Evolutionary conservation across 2,797 vertebrate genomes (phyloP).

Genomic region (Sebastes variabilis): DNA sequence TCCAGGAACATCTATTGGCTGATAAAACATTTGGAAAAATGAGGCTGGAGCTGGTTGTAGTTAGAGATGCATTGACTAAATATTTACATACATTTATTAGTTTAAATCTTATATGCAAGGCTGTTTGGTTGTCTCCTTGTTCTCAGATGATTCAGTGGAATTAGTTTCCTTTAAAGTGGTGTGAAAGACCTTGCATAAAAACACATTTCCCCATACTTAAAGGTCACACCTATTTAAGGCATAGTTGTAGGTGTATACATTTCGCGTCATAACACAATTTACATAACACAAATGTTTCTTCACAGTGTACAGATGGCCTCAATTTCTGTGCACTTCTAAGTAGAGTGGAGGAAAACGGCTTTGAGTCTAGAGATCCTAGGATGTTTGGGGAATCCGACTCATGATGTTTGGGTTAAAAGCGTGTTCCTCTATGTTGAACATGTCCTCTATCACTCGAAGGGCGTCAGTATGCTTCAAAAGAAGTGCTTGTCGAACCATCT

Average conservation of each 20-base stretch:
- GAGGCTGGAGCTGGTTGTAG: conserved; percentile 1
- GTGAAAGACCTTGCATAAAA: conserved; percentile 13
- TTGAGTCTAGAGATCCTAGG: conserved; percentile 10
- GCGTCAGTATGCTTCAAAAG: not conserved
- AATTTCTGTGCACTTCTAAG: not conserved
- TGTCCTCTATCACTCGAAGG: not conserved
- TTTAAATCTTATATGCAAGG: not conserved
- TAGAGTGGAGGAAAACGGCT: not conserved
- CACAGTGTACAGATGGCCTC: conserved; percentile 6
- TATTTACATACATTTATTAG: not conserved
- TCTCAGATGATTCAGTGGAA: conserved; percentile 15
- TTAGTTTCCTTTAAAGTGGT: not conserved
- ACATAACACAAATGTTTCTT: not conserved
- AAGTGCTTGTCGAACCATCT: conserved; percentile 1
- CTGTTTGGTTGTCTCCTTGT: not conserved
- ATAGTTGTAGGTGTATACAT: not conserved
- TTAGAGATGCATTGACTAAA: not conserved
- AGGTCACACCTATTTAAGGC: conserved; percentile 43
- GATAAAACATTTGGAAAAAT: conserved; percentile 47
- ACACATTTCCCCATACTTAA: conserved; percentile 26
- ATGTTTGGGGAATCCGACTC: not conserved
- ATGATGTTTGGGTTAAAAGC: conserved; percentile 24
- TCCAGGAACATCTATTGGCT: conserved; percentile 27
- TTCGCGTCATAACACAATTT: conserved; percentile 2
- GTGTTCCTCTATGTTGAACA: conserved; percentile 7